Evolutionary conservation across 1,140 invertebrate species (phyloP), one percentile per base, ranked within the genome.

Genomic region (Tetramorium parvispinum): DNA sequence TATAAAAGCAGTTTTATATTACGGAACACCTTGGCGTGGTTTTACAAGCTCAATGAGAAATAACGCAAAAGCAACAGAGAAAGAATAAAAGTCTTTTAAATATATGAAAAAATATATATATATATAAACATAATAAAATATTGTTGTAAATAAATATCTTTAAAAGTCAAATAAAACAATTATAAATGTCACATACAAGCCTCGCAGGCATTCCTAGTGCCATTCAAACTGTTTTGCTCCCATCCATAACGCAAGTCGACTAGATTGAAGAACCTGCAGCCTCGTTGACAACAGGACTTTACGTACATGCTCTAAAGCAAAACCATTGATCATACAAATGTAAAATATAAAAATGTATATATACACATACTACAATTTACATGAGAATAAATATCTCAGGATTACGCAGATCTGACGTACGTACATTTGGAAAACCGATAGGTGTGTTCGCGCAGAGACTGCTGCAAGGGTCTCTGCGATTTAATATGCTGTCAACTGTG

Each of bases 241-340:
- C 93, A 78, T 70, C 85, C 89, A 40, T 85, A 89, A 68, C 68
- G 85, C 51, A 93, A 78, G 73, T 95, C 92, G 1, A 95, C 92
- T 11, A 95, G 91, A 89, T 93, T 95, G 75, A 94, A 95, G 86
- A 95, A 95, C 71, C 94, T 89, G 78, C 95, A 95, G 7, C 95
- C 95, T 83, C 94, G 88, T 49, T 93, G 92, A 85, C 95, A 95
- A 76, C 94, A 95, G 1, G 94, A 93, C 59, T 93, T 92, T 4
- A 92, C 82, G 49, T 94, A 93, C 43, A 94, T 91, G n/a, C 53
- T 91, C 94, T 94, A 46, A 37, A 91, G 91, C 21, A 75, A 61
- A 87, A 66, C 65, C 4, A 53, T 55, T 24, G 7, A 43, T 61
- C 27, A 6, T 46, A 71, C 21, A 40, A 55, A 27, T 77, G 32